These are phyloP conservation scores for Nansenia antarctica DNA, from an alignment of 2,113 vertebrate species.

Conservation along the genomic window DNA sequence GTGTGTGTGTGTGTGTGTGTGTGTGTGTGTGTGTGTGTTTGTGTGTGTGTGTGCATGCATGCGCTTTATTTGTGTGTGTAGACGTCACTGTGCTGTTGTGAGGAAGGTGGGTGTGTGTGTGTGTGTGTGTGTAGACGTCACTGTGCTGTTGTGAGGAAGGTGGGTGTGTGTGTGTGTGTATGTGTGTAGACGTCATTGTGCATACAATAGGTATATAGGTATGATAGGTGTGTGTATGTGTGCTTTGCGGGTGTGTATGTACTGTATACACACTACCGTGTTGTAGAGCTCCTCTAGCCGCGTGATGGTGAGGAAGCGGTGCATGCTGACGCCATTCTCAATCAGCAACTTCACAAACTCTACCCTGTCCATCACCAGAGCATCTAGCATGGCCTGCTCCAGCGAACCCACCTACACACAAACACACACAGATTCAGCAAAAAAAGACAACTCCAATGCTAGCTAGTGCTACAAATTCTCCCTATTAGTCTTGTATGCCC, in stretches of 20 bases:
- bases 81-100: not conserved
- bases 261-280: constrained; percentile 79
- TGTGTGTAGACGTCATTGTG: too few relatives aligned
- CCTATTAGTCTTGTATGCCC: too few relatives aligned
- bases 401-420: constrained; percentile 89
- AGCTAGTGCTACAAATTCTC: too few relatives aligned
- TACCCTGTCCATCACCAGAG: constrained; percentile 97
- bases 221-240: not conserved
- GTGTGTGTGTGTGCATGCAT: too few relatives aligned
- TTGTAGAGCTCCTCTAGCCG: constrained; percentile 98
- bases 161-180: too few relatives aligned
- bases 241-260: not conserved
- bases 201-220: not conserved
- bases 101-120: not conserved
- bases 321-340: constrained; percentile 99
- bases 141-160: too few relatives aligned
- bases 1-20: too few relatives aligned
- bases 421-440: constrained; percentile 46
- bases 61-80: too few relatives aligned
- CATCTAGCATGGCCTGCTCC: constrained; percentile 97
- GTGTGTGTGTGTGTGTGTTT: too few relatives aligned
- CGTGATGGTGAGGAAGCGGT: constrained; percentile 96
- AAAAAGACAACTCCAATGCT: too few relatives aligned
- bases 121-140: not conserved
- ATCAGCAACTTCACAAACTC: constrained; percentile 98